These are phyloP conservation scores for Clarias pachynema DNA, from an alignment of 2,797 vertebrate genomes.

Conservation along the genomic window DNA sequence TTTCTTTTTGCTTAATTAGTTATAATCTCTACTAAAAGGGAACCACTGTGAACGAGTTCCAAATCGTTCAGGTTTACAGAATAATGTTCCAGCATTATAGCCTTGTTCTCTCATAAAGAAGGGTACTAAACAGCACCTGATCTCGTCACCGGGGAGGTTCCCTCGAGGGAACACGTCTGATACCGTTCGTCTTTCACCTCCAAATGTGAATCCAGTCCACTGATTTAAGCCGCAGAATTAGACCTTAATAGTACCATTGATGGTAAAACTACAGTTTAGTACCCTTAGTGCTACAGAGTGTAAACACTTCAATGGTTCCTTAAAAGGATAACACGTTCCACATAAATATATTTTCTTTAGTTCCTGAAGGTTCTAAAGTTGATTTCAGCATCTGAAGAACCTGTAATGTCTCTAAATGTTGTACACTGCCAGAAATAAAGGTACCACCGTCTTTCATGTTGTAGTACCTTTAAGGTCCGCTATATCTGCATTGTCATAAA, in stretches of 20 bases:
- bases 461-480: not conserved
- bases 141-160: not conserved
- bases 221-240: not conserved
- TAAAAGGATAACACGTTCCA: not conserved
- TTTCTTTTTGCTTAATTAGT: not conserved
- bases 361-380: not conserved
- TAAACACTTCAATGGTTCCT: not conserved
- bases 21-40: not conserved
- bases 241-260: not conserved
- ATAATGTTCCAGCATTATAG: not conserved
- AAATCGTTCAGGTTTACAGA: not conserved
- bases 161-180: not conserved
- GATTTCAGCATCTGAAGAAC: not conserved
- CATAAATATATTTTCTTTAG: not conserved
- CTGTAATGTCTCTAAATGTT: not conserved
- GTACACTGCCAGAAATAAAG: not conserved
- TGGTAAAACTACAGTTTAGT: not conserved
- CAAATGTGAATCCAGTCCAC: not conserved
- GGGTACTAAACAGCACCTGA: not conserved
- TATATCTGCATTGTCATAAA: not conserved
- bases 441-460: not conserved
- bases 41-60: not conserved
- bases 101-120: too few species aligned
- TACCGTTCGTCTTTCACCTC: not conserved
- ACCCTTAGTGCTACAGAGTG: not conserved